Base-by-base conservation (phyloP, 2,113 vertebrate genomes). In the Clinocottus analis region DNA sequence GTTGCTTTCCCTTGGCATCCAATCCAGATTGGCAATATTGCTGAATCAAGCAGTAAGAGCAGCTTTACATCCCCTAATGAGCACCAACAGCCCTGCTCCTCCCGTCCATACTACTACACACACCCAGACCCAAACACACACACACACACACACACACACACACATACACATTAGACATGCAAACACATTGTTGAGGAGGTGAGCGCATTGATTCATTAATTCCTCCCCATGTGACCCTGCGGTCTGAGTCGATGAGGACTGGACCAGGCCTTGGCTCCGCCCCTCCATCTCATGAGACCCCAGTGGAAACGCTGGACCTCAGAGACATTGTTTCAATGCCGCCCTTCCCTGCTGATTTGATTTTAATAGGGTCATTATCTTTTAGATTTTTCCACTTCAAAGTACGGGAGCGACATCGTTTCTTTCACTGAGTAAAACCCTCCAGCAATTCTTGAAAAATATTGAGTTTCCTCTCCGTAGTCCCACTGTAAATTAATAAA, bases 41-140 rank as follows among this genome's bases (percentile, higher is more conserved):
- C 87, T 90, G 82, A 90, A 85, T 87, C 31, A 81, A 79, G 84
- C 79, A 75, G 67, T 69, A 62, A 71, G 65, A 75, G 56, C 63
- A 0, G 39, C 72, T 88, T 80, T 83, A 76, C 79, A 82, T 83
- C 84, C 75, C 47, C 80, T 87, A 87, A 90, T 87, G 80, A 90
- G 88, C 76, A 67, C 60, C 79, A 71, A 75, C 81, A 70, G 59
- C 59, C 21, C 61, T 12, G 70, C 43, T 72, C 23, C 23, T 59
- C 19, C 69, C 21, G 0, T 76, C 75, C 62, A 69, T 45, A 71
- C 25, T 37, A 29, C n/a, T 19, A 70, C 7, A 65, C 41, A 65
- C 39, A 5, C 33, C n/a, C 29, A 70, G 4, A 65, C 41, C 23
- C 21, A 71, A 4, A 67, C 43, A 23, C 31, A 72, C 9, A 67